Percentiles rank a stretch among this genome's conserved stretches.
phyloP scores from a whole-genome alignment of 2,797 vertebrate genomes.

The Monodelphis domestica region DNA sequence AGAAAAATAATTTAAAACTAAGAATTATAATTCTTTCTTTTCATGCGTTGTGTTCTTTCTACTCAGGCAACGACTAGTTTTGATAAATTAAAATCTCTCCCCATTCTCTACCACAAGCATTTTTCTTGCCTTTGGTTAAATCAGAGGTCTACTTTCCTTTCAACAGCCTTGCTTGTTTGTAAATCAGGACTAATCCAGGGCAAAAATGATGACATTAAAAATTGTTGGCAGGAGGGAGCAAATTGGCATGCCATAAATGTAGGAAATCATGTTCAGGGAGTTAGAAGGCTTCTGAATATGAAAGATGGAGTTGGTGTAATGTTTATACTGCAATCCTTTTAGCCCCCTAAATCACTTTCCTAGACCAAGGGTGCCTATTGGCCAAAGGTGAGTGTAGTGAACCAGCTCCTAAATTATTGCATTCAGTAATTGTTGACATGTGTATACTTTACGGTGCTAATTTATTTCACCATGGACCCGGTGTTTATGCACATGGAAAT shows the following conservation, averaged over 20 bases:
- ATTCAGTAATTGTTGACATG: constrained; percentile 85
- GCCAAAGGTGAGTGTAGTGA: constrained; percentile 80
- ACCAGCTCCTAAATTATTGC: constrained; percentile 82
- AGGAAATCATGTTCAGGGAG: constrained; percentile 56
- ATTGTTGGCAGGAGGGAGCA: constrained; percentile 39
- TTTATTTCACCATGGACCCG: constrained; percentile 86
- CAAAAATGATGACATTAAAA: constrained; percentile 70
- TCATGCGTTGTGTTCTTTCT: constrained; percentile 53
- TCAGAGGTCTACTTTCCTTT: constrained; percentile 71
- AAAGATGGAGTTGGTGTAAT: constrained; percentile 55
- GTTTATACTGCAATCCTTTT: constrained; percentile 49
- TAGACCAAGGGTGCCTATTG: constrained; percentile 59
- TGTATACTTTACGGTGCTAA: constrained; percentile 85
- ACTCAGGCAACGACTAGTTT: constrained; percentile 42
- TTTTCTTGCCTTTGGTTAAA: constrained; percentile 68
- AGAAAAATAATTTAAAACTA: constrained; percentile 56
- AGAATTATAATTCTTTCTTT: constrained; percentile 16
- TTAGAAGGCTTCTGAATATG: constrained; percentile 50
- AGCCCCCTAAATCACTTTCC: constrained; percentile 59
- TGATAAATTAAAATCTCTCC: constrained; percentile 59
- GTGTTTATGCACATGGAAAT: constrained; percentile 80
- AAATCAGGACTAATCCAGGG: constrained; percentile 69
- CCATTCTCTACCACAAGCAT: not conserved
- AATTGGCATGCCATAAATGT: not conserved
- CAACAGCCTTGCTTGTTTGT: constrained; percentile 73